Evolutionary conservation across 2,113 vertebrate species (phyloP).

Genomic region (Petaurus breviceps): DNA sequence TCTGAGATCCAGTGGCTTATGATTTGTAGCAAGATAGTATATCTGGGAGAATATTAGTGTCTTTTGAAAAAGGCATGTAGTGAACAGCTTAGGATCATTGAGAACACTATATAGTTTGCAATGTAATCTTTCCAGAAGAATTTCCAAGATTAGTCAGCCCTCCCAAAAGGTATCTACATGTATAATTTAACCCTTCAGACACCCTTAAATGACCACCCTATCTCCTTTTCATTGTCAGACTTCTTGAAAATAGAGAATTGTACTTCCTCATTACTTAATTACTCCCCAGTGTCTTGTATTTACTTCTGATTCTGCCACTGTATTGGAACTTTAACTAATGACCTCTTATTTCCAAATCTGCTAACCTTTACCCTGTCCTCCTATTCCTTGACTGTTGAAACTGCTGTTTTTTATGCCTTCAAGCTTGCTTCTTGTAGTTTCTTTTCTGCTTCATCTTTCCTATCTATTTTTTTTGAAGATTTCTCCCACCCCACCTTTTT

Average conservation of each 20-base stretch:
- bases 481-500: fast-evolving
- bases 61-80: neutral
- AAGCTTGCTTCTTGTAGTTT: neutral
- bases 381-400: no score
- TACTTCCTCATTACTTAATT: no score
- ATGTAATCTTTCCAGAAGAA: neutral
- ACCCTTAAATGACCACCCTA: no score
- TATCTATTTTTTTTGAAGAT: neutral
- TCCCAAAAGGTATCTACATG: neutral
- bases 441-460: no score
- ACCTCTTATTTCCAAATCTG: no score
- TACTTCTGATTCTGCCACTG: no score
- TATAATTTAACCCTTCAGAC: no score
- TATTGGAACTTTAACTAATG: no score
- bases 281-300: no score
- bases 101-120: neutral
- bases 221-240: neutral
- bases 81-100: neutral
- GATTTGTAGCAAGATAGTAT: neutral
- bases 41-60: neutral
- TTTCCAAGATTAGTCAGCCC: neutral
- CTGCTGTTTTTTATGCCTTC: no score
- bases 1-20: neutral
- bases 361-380: no score
- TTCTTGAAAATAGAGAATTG: neutral